Evolutionary conservation across 2,113 vertebrate genomes (phyloP), one percentile per base, ranked within the genome.

Genomic region (Myodes glareolus): DNA sequence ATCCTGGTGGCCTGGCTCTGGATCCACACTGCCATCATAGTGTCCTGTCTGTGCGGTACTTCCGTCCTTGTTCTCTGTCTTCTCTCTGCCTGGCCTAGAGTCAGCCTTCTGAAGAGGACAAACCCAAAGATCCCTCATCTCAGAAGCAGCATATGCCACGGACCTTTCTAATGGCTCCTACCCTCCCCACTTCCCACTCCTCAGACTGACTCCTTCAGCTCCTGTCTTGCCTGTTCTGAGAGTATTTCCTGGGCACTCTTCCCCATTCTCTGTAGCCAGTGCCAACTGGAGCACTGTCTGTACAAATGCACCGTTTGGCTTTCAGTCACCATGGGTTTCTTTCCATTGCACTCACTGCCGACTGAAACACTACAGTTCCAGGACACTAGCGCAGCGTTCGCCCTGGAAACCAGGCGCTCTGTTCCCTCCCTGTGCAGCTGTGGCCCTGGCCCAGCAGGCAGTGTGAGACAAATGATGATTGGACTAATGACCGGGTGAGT

Each of bases 21-120:
- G 2, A 29, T 27, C 82, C 16, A 3, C 27, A 25, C n/a, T 31
- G 42, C 27, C 1, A 0, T 16, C 0, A 6, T 8, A 42, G 0
- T 0, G 29, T 31, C 84, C 39, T 8, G 0, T 31, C 19, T 29
- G 17, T 33, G 21, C 23, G 9, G 0, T 5, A 5, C 21, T 36
- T 14, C 45, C 3, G 0, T 29, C 7, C 58, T 75, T 5, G 19
- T 65, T 52, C 55, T 88, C 31, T 6, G 42, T 3, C 0, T 75
- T 92, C 63, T 92, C 55, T 78, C 8, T 0, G 4, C 50, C 52
- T 36, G 5, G 31, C 81, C 80, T 42, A 80, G 58, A 75, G 12
- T 47, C 33, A 45, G 21, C 77, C 45, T 80, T 36, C 5, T 67
- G 11, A 63, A 84, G n/a, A 73, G 16, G 47, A 17, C 25, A 47